Evolutionary conservation across 1,140 invertebrate species (phyloP).

Genomic region (Mya arenaria): DNA sequence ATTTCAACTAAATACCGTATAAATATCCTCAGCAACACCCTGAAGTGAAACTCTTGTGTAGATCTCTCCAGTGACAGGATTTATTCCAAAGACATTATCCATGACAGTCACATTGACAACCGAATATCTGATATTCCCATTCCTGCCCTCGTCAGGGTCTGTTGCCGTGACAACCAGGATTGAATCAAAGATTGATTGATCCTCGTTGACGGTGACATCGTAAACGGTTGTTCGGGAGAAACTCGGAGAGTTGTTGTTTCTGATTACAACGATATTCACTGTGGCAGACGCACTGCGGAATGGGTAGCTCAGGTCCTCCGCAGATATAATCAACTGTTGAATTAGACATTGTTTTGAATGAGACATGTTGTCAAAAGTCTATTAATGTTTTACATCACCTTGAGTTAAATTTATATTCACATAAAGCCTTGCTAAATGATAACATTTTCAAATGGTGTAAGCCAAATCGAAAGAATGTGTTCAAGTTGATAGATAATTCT

Average conservation of each 20-base stretch:
- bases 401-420: too few relatives aligned
- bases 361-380: too few relatives aligned
- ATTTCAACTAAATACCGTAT: conserved; percentile 45
- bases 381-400: too few relatives aligned
- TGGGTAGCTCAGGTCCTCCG: conserved; percentile 55
- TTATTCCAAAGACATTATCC: conserved; percentile 58
- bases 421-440: too few relatives aligned
- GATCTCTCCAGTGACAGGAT: conserved; percentile 55
- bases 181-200: conserved; percentile 30
- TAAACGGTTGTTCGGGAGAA: conserved; percentile 47
- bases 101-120: neutral
- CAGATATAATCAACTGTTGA: conserved; percentile 56
- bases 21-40: conserved; percentile 34
- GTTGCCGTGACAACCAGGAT: conserved; percentile 56
- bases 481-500: too few relatives aligned
- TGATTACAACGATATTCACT: conserved; percentile 52
- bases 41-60: conserved; percentile 56
- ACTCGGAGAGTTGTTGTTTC: conserved; percentile 63
- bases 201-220: conserved; percentile 54
- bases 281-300: conserved; percentile 20
- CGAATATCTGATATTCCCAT: conserved; percentile 59
- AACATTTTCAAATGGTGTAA: too few relatives aligned
- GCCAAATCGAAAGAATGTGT: too few relatives aligned
- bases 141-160: conserved; percentile 57
- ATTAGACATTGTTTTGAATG: too few relatives aligned